Conservation (phyloP, 2,113 vertebrate species). For the Sigmodon hispidus region DNA sequence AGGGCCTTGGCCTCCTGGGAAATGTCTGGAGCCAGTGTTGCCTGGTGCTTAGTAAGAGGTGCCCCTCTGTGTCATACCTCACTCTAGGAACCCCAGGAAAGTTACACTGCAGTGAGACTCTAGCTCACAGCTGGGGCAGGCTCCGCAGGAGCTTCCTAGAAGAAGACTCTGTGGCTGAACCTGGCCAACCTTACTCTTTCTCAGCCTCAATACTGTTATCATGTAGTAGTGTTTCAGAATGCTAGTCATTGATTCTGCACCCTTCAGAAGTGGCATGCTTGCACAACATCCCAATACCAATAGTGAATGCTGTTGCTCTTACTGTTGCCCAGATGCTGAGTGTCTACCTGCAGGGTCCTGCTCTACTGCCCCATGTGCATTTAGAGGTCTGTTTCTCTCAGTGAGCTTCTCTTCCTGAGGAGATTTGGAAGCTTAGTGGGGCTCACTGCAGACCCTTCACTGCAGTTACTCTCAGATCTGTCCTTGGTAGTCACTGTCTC, state of each 20-base stretch:
- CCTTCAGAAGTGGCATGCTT: background rate
- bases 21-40: background rate
- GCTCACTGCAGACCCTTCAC: background rate
- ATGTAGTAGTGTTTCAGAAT: background rate
- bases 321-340: background rate
- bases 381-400: too few species aligned
- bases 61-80: background rate
- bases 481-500: background rate
- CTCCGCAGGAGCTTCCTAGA: background rate
- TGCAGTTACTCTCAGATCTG: background rate
- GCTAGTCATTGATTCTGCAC: background rate
- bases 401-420: background rate
- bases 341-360: background rate
- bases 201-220: fast-evolving
- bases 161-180: fast-evolving
- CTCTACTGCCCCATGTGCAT: fast-evolving
- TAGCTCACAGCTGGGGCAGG: background rate
- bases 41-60: background rate
- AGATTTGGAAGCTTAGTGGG: background rate
- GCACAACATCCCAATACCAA: background rate
- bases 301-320: background rate
- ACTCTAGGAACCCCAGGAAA: background rate
- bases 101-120: background rate
- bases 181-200: background rate
- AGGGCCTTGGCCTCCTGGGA: background rate